A percentile compares a stretch with the other conserved stretches of the same genome.
Evolutionary conservation across 2,113 vertebrate species (phyloP).

Genomic region (Paramormyrops kingsleyae): DNA sequence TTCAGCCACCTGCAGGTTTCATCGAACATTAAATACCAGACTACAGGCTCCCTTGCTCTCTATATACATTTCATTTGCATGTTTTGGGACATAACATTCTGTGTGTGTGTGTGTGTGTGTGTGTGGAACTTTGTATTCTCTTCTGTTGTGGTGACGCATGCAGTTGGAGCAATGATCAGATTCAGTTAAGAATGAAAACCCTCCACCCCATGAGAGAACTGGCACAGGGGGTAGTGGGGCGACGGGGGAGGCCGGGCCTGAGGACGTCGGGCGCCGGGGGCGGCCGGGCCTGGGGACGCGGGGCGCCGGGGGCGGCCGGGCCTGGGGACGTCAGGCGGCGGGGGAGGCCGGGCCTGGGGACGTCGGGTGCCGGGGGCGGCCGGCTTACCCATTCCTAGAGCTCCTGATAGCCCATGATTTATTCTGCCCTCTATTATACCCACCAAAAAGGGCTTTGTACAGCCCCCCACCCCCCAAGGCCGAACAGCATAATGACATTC

Average conservation of each 20-base stretch:
- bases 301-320: too few species aligned
- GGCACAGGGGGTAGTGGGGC: too few species aligned
- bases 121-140: not conserved
- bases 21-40: not conserved
- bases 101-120: not conserved
- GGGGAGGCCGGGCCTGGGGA: not conserved
- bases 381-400: not conserved
- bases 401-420: not conserved
- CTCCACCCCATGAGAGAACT: not conserved
- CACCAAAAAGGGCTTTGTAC: not conserved
- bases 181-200: not conserved
- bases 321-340: too few species aligned
- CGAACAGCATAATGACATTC: not conserved
- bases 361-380: not conserved
- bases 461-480: not conserved
- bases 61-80: not conserved
- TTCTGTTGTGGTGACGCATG: not conserved
- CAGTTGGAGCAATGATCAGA: not conserved
- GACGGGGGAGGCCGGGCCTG: too few species aligned
- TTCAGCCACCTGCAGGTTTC: not conserved
- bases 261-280: not conserved
- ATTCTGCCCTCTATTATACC: not conserved
- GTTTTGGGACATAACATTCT: not conserved
- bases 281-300: too few species aligned
- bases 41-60: not conserved